These are phyloP conservation scores for Epizoanthus rinbou DNA, from an alignment of 92 coral and sea anemone genomes.

Conservation along the genomic window DNA sequence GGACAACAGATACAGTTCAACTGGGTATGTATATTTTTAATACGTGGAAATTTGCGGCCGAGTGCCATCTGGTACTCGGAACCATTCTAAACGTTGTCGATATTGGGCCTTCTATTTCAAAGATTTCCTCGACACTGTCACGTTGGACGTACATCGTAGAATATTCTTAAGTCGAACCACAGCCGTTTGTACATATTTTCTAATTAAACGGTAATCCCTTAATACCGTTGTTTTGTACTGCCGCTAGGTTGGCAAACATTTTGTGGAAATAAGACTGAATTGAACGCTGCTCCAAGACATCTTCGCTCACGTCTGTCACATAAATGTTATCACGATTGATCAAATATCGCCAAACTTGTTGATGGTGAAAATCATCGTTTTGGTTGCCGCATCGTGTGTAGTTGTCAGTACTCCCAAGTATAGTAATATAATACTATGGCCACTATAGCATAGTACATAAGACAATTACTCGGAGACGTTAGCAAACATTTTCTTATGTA, in stretches of 20 bases:
- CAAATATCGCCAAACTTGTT: conserved; percentile 23
- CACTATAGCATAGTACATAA: neutral
- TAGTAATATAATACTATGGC: no score
- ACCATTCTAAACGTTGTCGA: neutral
- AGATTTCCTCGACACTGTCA: conserved; percentile 8
- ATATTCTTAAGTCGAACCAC: conserved; percentile 18
- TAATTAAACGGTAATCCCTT: conserved; percentile 24
- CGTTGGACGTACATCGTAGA: neutral
- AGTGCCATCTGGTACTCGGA: neutral
- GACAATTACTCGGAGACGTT: conserved; percentile 2
- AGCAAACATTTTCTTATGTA: conserved; percentile 3
- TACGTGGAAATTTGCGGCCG: conserved; percentile 4
- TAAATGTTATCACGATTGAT: conserved; percentile 11
- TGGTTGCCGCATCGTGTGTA: neutral
- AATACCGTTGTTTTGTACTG: neutral
- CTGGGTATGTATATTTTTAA: neutral
- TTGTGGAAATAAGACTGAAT: neutral
- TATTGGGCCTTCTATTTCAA: conserved; percentile 24
- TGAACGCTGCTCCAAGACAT: neutral
- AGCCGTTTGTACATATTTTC: conserved; percentile 12
- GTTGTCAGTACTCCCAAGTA: no score
- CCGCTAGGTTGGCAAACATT: neutral
- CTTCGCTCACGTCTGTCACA: conserved; percentile 16
- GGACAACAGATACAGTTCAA: neutral
- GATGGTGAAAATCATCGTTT: conserved; percentile 1